Evolutionary conservation across 2,888 invertebrate species (phyloP).

Genomic region (Odontocerum albicorne): DNA sequence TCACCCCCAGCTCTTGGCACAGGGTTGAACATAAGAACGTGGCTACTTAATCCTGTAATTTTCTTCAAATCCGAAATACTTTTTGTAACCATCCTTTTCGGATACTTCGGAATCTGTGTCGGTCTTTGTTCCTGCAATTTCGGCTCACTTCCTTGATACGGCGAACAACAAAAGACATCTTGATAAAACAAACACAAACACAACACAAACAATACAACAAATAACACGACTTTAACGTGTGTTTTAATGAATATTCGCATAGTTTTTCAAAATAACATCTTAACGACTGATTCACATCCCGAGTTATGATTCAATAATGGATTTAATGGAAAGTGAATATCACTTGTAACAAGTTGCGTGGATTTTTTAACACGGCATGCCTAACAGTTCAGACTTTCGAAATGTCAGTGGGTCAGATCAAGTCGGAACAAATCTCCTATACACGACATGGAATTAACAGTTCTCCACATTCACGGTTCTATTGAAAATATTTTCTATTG

Average conservation of each 20-base stretch:
- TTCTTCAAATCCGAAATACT: slow-evolving; percentile 53
- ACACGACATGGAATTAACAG: no score
- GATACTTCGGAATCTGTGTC: neutral
- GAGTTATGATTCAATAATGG: slow-evolving; percentile 3
- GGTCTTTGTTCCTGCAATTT: slow-evolving; percentile 6
- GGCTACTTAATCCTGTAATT: slow-evolving; percentile 51
- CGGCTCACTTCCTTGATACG: slow-evolving; percentile 1
- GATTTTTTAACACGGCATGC: slow-evolving; percentile 10
- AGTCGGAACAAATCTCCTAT: slow-evolving; percentile 10
- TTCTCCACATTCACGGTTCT: no score
- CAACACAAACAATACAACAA: slow-evolving; percentile 20
- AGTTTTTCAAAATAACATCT: slow-evolving; percentile 18
- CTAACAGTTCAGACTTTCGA: slow-evolving; percentile 30
- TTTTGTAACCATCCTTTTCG: slow-evolving; percentile 48
- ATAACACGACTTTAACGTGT: slow-evolving; percentile 17
- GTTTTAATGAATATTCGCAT: slow-evolving; percentile 22
- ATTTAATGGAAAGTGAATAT: slow-evolving; percentile 11
- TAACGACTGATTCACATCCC: slow-evolving; percentile 1
- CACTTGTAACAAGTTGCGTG: slow-evolving; percentile 6
- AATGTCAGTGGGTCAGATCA: slow-evolving; percentile 35
- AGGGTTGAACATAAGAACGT: slow-evolving; percentile 61
- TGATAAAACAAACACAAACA: slow-evolving; percentile 17
- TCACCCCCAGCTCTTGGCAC: slow-evolving; percentile 64
- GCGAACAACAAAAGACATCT: slow-evolving; percentile 6
- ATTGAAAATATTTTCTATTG: no score